phyloP scores from a whole-genome alignment of 1,140 invertebrate species.

The Drosophila tsacasi region DNA sequence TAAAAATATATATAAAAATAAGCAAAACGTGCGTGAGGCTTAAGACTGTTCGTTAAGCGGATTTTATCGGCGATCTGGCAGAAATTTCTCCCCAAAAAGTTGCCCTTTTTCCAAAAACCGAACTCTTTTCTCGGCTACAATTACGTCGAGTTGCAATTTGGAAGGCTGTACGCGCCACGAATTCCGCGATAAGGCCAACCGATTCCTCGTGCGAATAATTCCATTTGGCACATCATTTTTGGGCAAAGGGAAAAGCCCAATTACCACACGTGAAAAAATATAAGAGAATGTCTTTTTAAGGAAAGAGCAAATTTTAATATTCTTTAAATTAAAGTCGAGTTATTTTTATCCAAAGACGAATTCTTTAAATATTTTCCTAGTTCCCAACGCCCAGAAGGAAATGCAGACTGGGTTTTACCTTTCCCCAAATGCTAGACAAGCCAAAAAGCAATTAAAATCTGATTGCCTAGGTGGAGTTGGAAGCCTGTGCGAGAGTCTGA shows the following conservation, averaged over 20 bases:
- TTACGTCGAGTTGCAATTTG: constrained; percentile 68
- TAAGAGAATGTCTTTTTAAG: not conserved
- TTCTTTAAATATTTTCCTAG: not conserved
- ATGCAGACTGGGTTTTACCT: constrained; percentile 6
- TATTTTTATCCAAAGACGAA: not conserved
- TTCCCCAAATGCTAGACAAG: constrained; percentile 9
- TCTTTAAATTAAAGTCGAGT: not conserved
- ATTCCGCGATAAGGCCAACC: constrained; percentile 31
- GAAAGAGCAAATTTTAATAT: not conserved
- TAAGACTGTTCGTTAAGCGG: constrained; percentile 67
- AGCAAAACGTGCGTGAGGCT: constrained; percentile 47
- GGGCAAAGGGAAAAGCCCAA: constrained; percentile 54
- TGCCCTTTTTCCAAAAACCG: constrained; percentile 2
- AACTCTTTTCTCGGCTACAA: constrained; percentile 48
- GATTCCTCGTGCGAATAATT: constrained; percentile 34
- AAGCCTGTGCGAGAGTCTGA: not conserved
- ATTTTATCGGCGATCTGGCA: constrained; percentile 58
- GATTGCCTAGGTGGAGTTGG: constrained; percentile 60
- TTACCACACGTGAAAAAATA: constrained; percentile 28
- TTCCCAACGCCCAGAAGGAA: constrained; percentile 18
- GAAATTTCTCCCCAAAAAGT: constrained; percentile 57
- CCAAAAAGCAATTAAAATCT: constrained; percentile 76
- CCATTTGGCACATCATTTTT: constrained; percentile 69
- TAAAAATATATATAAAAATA: constrained; percentile 30
- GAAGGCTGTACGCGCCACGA: constrained; percentile 65